These are phyloP conservation scores for Leucozona laternaria DNA, from an alignment of 2,888 invertebrate species.

Conservation along the genomic window DNA sequence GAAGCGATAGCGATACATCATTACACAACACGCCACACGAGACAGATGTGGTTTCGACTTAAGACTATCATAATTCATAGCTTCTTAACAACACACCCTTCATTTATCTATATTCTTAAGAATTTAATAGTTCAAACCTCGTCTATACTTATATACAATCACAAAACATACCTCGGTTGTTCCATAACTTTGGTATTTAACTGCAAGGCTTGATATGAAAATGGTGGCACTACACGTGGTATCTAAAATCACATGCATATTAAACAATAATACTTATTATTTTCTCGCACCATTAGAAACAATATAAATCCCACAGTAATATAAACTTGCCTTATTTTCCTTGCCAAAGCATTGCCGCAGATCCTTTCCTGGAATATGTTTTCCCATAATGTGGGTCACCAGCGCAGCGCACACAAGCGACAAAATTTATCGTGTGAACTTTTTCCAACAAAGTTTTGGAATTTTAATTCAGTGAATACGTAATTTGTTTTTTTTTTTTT, in stretches of 20 bases:
- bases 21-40: too few species aligned
- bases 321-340: slow-evolving; percentile 31
- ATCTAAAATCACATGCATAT: slow-evolving; percentile 70
- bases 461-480: slow-evolving; percentile 61
- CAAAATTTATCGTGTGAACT: slow-evolving; percentile 45
- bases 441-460: slow-evolving; percentile 33
- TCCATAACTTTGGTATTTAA: slow-evolving; percentile 81
- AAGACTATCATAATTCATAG: too few species aligned
- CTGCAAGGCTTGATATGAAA: slow-evolving; percentile 82
- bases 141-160: too few species aligned
- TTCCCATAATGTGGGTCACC: slow-evolving; percentile 47
- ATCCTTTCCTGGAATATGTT: slow-evolving; percentile 64
- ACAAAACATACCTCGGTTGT: slow-evolving; percentile 79
- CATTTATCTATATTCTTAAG: too few species aligned
- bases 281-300: slow-evolving; percentile 5
- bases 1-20: too few species aligned
- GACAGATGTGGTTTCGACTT: too few species aligned
- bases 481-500: slow-evolving; percentile 16
- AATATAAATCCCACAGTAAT: background rate
- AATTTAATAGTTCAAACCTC: too few species aligned
- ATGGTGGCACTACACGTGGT: slow-evolving; percentile 80
- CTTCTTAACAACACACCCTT: too few species aligned
- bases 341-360: slow-evolving; percentile 54
- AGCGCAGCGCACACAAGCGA: background rate
- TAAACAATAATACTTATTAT: background rate